Conservation (phyloP, 2,797 vertebrate genomes). For the Antennarius maculatus region DNA sequence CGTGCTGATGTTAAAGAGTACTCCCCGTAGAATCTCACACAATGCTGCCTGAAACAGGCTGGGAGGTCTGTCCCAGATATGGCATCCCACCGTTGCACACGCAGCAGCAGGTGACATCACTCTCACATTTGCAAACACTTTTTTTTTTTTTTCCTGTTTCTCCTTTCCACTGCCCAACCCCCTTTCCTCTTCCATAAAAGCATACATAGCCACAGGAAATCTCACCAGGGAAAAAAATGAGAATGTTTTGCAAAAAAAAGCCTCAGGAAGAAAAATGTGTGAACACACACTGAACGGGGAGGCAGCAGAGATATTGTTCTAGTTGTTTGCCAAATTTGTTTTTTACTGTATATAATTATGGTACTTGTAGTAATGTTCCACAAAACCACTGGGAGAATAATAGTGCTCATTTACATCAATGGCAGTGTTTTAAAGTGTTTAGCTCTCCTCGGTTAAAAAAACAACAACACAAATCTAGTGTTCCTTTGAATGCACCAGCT, state of each 20-base stretch:
- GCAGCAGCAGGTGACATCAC: conserved; percentile 50
- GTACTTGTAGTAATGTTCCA: conserved; percentile 67
- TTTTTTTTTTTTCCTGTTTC: conserved; percentile 23
- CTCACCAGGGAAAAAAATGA: conserved; percentile 40
- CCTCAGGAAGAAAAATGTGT: conserved; percentile 50
- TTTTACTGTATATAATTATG: conserved; percentile 64
- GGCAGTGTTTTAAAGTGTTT: conserved; percentile 60
- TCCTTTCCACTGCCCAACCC: not conserved
- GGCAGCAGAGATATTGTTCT: conserved; percentile 42
- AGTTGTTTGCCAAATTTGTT: conserved; percentile 52
- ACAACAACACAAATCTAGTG: conserved; percentile 25
- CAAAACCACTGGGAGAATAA: conserved; percentile 58
- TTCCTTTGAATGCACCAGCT: conserved; percentile 34
- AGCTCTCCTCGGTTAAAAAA: conserved; percentile 68
- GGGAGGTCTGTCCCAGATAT: conserved; percentile 75
- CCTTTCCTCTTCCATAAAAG: conserved; percentile 7
- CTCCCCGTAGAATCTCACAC: conserved; percentile 46
- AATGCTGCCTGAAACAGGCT: conserved; percentile 49
- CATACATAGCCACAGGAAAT: conserved; percentile 28
- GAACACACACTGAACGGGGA: conserved; percentile 33
- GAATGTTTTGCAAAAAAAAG: conserved; percentile 38
- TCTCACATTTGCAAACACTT: conserved; percentile 24
- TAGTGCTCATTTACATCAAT: conserved; percentile 66
- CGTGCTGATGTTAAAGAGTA: conserved; percentile 46
- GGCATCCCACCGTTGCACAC: conserved; percentile 44